Conservation (phyloP, 2,797 vertebrate species). For the Amazona finschi region DNA sequence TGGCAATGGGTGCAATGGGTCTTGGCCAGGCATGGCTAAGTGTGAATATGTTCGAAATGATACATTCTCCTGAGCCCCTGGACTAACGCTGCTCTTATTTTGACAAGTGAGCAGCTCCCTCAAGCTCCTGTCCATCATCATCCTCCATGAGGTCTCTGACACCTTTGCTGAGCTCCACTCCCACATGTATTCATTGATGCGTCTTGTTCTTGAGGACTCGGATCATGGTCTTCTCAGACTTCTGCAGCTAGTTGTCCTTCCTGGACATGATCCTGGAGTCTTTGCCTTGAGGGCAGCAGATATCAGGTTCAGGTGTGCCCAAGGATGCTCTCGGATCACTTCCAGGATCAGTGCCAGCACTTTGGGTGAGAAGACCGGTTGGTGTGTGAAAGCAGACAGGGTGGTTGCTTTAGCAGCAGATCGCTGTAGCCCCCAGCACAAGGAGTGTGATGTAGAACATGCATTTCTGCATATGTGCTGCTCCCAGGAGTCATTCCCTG, state of each 20-base stretch:
- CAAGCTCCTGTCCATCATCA: accelerated
- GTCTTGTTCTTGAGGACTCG: neutral
- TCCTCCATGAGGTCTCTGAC: neutral
- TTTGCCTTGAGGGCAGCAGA: neutral
- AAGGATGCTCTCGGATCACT: neutral
- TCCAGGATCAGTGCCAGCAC: neutral
- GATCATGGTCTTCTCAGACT: neutral
- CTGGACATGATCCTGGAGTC: neutral
- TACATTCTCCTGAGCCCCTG: neutral
- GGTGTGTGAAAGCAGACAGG: neutral
- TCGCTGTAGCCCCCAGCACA: accelerated
- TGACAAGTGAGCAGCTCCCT: neutral
- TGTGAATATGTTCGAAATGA: neutral
- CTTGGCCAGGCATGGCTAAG: neutral
- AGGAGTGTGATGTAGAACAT: neutral
- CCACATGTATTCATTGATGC: too few species aligned
- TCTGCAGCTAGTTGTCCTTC: neutral
- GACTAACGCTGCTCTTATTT: neutral
- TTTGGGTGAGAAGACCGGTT: neutral
- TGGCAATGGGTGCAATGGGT: accelerated
- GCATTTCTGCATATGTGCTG: neutral
- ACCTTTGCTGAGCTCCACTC: neutral
- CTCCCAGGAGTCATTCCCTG: neutral
- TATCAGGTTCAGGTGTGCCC: neutral
- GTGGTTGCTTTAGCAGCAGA: neutral